Conservation (phyloP, 2,888 invertebrate species). For the Folsomia manolachei region DNA sequence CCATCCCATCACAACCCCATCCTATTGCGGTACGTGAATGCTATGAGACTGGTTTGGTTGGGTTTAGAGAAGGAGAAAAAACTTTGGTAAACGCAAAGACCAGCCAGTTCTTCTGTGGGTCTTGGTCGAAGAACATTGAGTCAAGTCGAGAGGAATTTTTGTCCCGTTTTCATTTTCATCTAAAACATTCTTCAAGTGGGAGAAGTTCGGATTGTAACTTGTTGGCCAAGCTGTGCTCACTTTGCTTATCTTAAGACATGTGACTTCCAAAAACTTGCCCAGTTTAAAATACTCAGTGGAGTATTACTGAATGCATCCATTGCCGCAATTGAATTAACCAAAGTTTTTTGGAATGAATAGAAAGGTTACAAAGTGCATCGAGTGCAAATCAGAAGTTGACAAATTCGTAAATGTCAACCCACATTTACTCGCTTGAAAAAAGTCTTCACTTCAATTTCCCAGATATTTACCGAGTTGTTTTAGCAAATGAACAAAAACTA, state of each 20-base stretch:
- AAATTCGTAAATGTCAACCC: too few relatives aligned
- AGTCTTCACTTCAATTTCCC: neutral
- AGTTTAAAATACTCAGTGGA: neutral
- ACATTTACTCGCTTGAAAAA: too few relatives aligned
- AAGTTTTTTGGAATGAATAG: neutral
- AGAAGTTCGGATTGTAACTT: too few relatives aligned
- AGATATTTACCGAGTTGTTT: neutral
- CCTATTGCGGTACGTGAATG: neutral
- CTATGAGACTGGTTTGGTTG: neutral
- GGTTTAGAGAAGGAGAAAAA: neutral
- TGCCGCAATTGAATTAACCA: neutral
- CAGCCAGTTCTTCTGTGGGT: neutral
- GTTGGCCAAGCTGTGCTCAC: too few relatives aligned
- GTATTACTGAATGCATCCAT: neutral
- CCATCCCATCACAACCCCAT: neutral
- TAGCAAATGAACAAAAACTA: neutral
- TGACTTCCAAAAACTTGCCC: too few relatives aligned
- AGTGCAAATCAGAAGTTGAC: too few relatives aligned
- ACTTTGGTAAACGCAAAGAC: neutral
- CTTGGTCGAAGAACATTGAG: neutral
- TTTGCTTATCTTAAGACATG: too few relatives aligned
- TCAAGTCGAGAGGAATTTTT: neutral
- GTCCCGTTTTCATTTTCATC: neutral
- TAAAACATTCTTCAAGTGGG: too few relatives aligned
- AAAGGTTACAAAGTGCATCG: too few relatives aligned